Evolutionary conservation across 2,888 invertebrate genomes (phyloP).

Genomic region (Bruchidius siliquastri): DNA sequence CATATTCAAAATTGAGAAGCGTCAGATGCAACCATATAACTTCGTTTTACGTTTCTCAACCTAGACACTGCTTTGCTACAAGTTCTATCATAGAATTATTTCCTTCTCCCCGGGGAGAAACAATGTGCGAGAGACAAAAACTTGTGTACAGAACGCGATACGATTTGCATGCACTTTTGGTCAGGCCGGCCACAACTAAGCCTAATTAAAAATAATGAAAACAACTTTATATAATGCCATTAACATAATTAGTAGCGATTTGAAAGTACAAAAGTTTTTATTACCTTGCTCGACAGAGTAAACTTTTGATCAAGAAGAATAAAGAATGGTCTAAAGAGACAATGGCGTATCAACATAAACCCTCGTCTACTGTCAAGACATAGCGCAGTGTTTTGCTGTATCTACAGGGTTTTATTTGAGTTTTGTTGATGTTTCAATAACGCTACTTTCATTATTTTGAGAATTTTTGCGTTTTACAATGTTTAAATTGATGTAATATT

Average conservation of each 20-base stretch:
- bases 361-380: no score
- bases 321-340: neutral
- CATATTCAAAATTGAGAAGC: no score
- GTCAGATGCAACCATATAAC: no score
- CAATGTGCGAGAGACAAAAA: neutral
- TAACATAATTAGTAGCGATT: conserved; percentile 27
- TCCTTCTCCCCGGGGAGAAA: neutral
- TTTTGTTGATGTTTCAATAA: no score
- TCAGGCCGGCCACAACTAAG: conserved; percentile 8
- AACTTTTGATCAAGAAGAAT: conserved; percentile 5
- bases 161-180: conserved; percentile 25
- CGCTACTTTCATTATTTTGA: no score
- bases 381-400: no score
- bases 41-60: no score
- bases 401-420: no score
- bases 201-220: conserved; percentile 26
- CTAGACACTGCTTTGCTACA: no score
- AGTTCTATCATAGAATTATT: neutral
- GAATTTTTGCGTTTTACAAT: no score
- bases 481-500: no score
- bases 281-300: conserved; percentile 6
- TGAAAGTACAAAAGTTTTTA: conserved; percentile 20
- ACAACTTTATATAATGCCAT: conserved; percentile 26
- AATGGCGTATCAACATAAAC: neutral
- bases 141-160: neutral